A percentile compares a stretch with the other conserved stretches of the same genome.
Conservation (phyloP, 2,888 invertebrate genomes). For the Drosophila recens region DNA sequence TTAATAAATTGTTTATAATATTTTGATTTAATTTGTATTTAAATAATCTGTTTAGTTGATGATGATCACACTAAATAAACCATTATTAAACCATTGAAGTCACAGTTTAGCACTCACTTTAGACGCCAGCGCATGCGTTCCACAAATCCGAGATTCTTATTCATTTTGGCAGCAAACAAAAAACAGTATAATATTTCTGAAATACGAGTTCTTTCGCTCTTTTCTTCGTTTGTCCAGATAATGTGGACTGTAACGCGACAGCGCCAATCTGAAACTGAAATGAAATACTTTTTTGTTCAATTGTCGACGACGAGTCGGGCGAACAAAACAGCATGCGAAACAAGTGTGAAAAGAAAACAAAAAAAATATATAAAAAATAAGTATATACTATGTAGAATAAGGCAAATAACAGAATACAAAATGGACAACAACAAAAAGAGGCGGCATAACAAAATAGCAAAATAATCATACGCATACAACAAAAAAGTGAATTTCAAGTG, state of each 20-base stretch:
- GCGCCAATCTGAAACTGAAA: slow-evolving; percentile 77
- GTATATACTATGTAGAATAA: slow-evolving; percentile 38
- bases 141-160: slow-evolving; percentile 74
- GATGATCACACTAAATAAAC: slow-evolving; percentile 22
- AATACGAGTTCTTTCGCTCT: slow-evolving; percentile 7
- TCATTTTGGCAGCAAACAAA: slow-evolving; percentile 63
- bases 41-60: slow-evolving; percentile 25
- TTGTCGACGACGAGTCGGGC: slow-evolving; percentile 38
- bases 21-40: neutral
- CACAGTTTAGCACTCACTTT: slow-evolving; percentile 75
- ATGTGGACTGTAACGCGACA: slow-evolving; percentile 66
- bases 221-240: slow-evolving; percentile 39
- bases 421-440: slow-evolving; percentile 41
- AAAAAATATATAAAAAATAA: slow-evolving; percentile 21
- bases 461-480: slow-evolving; percentile 27
- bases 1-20: neutral
- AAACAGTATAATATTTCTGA: slow-evolving; percentile 7
- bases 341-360: slow-evolving; percentile 33
- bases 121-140: slow-evolving; percentile 80
- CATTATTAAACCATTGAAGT: slow-evolving; percentile 38
- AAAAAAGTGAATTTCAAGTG: slow-evolving; percentile 64
- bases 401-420: slow-evolving; percentile 70
- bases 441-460: slow-evolving; percentile 41
- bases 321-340: slow-evolving; percentile 53
- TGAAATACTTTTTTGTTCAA: slow-evolving; percentile 64